Evolutionary conservation across 1,140 invertebrate genomes (phyloP).

Genomic region (Panonychus citri): DNA sequence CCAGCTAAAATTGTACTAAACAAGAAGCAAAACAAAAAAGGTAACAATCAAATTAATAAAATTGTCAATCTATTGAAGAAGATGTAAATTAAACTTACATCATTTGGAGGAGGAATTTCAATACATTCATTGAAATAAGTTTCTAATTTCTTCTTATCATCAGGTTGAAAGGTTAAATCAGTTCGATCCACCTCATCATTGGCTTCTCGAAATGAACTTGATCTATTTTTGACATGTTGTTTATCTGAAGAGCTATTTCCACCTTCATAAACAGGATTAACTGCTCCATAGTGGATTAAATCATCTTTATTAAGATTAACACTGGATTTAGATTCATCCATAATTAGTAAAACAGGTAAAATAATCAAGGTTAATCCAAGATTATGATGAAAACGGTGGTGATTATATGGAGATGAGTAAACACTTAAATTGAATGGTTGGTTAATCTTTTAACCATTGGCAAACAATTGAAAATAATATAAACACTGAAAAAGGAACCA

Average conservation of each 20-base stretch:
- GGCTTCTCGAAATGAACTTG: no score
- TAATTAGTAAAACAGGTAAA: not conserved
- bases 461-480: no score
- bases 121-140: slow-evolving; percentile 14
- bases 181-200: no score
- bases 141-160: slow-evolving; percentile 6
- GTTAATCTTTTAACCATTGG: no score
- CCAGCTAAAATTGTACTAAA: slow-evolving; percentile 47
- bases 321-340: not conserved
- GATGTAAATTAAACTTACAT: slow-evolving; percentile 8
- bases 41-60: not conserved
- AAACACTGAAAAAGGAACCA: no score
- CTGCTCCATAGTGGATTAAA: not conserved
- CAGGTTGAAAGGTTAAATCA: not conserved
- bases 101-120: slow-evolving; percentile 5
- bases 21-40: not conserved
- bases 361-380: no score
- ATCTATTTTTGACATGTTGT: no score
- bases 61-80: not conserved
- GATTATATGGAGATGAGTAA: not conserved
- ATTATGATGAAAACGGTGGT: not conserved
- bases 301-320: not conserved
- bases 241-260: not conserved
- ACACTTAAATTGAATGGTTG: no score
- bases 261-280: not conserved